Percentiles rank a stretch among this genome's conserved stretches.
Conservation (phyloP, 2,888 invertebrate species). For the Habrosyne pyritoides region DNA sequence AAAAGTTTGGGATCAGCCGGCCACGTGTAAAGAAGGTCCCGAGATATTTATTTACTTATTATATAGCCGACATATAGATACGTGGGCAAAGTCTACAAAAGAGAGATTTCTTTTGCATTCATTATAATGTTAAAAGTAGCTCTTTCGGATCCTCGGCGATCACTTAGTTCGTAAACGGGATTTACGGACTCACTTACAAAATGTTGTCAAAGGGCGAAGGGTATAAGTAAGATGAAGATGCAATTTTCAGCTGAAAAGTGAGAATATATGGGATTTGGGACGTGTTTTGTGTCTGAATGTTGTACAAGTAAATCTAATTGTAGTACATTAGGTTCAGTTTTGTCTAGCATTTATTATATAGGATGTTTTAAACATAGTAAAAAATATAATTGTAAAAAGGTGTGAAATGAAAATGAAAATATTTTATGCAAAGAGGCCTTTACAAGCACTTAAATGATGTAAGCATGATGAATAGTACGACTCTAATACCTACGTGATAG, state of each 20-base stretch:
- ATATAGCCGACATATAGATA: too few relatives aligned
- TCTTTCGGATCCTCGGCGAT: neutral
- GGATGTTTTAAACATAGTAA: neutral
- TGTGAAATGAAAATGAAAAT: too few relatives aligned
- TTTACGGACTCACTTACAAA: neutral
- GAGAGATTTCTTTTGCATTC: neutral
- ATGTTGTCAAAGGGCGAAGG: neutral
- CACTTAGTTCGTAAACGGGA: conserved; percentile 1
- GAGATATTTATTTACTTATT: too few relatives aligned
- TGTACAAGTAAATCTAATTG: neutral
- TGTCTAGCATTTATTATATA: neutral
- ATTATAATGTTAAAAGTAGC: neutral
- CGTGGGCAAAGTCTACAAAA: too few relatives aligned
- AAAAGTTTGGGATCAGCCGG: too few relatives aligned
- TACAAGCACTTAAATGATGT: too few relatives aligned
- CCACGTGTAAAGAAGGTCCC: too few relatives aligned
- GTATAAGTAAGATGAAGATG: neutral
- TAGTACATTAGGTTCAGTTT: neutral
- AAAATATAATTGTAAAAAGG: too few relatives aligned
- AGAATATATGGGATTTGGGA: neutral
- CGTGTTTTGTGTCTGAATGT: neutral
- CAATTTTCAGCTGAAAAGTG: neutral
- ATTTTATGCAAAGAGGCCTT: too few relatives aligned
- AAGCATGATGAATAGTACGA: too few relatives aligned
- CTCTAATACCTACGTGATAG: too few relatives aligned